Evolutionary conservation across 2,113 vertebrate species (phyloP).

Genomic region (Python bivittatus): DNA sequence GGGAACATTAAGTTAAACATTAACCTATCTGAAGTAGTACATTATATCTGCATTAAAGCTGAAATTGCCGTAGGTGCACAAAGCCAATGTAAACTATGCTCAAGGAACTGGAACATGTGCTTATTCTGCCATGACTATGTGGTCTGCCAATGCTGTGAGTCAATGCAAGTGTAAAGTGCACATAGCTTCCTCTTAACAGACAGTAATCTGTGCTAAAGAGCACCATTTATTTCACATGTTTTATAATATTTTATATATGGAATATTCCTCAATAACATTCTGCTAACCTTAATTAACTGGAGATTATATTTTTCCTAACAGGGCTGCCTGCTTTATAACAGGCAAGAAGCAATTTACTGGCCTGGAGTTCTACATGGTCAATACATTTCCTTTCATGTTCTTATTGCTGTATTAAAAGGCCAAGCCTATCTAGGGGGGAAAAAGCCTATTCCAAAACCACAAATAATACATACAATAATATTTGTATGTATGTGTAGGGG

Average conservation of each 20-base stretch:
- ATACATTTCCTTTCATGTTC: neutral
- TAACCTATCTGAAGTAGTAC: neutral
- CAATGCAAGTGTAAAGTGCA: neutral
- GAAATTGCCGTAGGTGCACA: neutral
- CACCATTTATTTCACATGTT: neutral
- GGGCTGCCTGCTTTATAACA: neutral
- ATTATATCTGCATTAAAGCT: neutral
- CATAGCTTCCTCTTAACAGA: neutral
- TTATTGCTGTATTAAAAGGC: neutral
- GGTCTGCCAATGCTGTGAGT: neutral
- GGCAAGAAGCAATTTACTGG: neutral
- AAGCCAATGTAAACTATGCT: constrained; percentile 13
- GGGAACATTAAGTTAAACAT: neutral
- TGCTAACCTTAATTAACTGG: neutral
- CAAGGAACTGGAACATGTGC: neutral
- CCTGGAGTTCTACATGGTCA: neutral
- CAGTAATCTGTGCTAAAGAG: neutral
- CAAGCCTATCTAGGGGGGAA: neutral
- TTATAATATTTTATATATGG: neutral
- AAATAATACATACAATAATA: neutral
- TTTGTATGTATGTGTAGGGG: neutral
- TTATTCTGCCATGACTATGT: constrained; percentile 1
- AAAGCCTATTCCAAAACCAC: neutral
- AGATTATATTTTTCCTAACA: neutral
- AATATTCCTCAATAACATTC: neutral